Conservation (phyloP, 2,113 vertebrate genomes). For the Cynopterus brachyotis region DNA sequence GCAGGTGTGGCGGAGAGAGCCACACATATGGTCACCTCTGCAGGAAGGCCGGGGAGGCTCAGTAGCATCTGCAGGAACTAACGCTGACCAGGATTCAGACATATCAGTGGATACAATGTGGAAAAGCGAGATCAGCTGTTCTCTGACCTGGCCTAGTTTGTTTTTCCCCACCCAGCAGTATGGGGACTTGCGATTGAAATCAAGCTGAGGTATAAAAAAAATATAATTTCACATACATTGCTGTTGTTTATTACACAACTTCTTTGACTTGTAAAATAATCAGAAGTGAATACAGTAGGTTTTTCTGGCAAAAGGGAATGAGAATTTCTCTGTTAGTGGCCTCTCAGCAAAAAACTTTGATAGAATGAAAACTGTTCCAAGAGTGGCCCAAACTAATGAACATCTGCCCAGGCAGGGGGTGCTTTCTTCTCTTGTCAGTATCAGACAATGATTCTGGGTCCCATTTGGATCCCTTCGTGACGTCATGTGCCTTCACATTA, state of each 20-base stretch:
- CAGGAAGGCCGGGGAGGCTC: background rate
- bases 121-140: background rate
- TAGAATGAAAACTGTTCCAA: background rate
- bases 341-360: background rate
- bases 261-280: background rate
- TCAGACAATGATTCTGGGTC: background rate
- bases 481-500: background rate
- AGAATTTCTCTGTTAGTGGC: background rate
- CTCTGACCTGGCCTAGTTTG: background rate
- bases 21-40: background rate
- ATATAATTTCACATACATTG: background rate
- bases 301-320: background rate
- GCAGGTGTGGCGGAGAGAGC: background rate
- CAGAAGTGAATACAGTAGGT: background rate
- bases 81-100: accelerated
- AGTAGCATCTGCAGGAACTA: accelerated
- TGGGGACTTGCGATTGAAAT: background rate
- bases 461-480: background rate
- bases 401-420: background rate
- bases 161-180: background rate
- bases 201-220: slow-evolving; percentile 1
- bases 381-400: background rate
- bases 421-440: background rate
- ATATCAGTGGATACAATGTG: accelerated
- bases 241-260: background rate